Conservation (phyloP, 2,888 invertebrate genomes). For the Tridacna crocea region DNA sequence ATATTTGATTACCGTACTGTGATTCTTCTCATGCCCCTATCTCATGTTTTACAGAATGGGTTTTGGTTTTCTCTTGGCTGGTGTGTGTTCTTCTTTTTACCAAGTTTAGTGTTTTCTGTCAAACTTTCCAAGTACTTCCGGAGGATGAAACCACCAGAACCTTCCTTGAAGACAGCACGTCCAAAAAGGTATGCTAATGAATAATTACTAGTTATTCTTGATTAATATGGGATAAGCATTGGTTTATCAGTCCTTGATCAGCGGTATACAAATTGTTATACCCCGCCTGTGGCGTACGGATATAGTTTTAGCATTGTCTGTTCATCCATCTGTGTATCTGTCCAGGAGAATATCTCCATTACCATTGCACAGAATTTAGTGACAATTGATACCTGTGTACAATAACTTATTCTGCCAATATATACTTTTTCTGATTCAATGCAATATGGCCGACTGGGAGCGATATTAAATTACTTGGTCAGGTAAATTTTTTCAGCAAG, state of each 20-base stretch:
- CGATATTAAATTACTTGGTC: background rate
- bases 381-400: background rate
- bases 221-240: too few species aligned
- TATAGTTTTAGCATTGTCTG: too few species aligned
- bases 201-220: background rate
- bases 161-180: background rate
- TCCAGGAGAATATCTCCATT: too few species aligned
- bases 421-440: too few species aligned
- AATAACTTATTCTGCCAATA: too few species aligned
- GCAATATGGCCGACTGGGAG: too few species aligned
- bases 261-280: too few species aligned
- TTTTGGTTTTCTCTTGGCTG: slow-evolving; percentile 46
- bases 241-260: too few species aligned
- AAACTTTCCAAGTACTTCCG: slow-evolving; percentile 34
- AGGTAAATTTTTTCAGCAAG: too few species aligned
- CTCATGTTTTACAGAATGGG: slow-evolving; percentile 35
- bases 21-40: background rate
- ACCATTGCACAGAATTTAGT: background rate
- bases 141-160: slow-evolving; percentile 21
- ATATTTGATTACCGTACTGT: too few species aligned
- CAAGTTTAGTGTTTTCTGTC: slow-evolving; percentile 32
- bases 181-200: background rate
- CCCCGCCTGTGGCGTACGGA: too few species aligned
- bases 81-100: slow-evolving; percentile 42
- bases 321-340: too few species aligned